Evolutionary conservation across 2,797 vertebrate species (phyloP).

Genomic region (Gymnoscopelus braueri): DNA sequence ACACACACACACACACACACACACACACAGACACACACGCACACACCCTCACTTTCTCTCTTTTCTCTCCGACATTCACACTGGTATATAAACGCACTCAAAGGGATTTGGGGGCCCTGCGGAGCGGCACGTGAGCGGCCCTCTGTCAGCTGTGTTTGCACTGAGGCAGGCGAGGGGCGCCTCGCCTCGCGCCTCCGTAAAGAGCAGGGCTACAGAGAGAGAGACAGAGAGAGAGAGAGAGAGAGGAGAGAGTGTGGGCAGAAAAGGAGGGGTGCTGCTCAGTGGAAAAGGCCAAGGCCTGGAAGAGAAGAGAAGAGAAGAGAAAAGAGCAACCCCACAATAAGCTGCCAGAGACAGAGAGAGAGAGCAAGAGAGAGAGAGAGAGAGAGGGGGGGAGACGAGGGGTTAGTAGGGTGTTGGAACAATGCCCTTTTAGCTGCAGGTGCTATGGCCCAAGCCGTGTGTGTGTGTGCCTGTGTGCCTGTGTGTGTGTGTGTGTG

Average conservation of each 20-base stretch:
- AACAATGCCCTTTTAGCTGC: slow-evolving; percentile 84
- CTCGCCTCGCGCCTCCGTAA: slow-evolving; percentile 55
- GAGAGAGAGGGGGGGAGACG: slow-evolving; percentile 49
- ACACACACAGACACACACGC: slow-evolving; percentile 64
- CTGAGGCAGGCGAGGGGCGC: slow-evolving; percentile 83
- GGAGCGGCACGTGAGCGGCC: slow-evolving; percentile 89
- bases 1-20: slow-evolving; percentile 68
- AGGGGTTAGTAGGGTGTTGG: slow-evolving; percentile 39
- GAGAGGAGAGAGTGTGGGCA: slow-evolving; percentile 52
- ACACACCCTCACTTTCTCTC: slow-evolving; percentile 15
- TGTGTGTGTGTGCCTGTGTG: slow-evolving; percentile 32
- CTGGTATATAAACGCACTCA: slow-evolving; percentile 57
- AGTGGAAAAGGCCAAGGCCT: slow-evolving; percentile 74
- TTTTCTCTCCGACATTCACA: slow-evolving; percentile 49
- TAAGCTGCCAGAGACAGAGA: slow-evolving; percentile 68
- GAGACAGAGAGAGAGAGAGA: slow-evolving; percentile 63
- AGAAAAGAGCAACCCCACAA: slow-evolving; percentile 75
- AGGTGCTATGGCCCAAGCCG: slow-evolving; percentile 80
- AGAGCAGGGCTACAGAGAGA: slow-evolving; percentile 46
- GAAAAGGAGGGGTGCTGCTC: slow-evolving; percentile 53
- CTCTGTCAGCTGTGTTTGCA: slow-evolving; percentile 99
- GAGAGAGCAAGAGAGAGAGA: slow-evolving; percentile 42
- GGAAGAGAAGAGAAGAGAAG: slow-evolving; percentile 45
- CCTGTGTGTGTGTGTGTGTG: slow-evolving; percentile 21
- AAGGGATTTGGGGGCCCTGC: slow-evolving; percentile 75